phyloP scores from a whole-genome alignment of 2,888 invertebrate genomes.

The Gandaritis pyraliata region DNA sequence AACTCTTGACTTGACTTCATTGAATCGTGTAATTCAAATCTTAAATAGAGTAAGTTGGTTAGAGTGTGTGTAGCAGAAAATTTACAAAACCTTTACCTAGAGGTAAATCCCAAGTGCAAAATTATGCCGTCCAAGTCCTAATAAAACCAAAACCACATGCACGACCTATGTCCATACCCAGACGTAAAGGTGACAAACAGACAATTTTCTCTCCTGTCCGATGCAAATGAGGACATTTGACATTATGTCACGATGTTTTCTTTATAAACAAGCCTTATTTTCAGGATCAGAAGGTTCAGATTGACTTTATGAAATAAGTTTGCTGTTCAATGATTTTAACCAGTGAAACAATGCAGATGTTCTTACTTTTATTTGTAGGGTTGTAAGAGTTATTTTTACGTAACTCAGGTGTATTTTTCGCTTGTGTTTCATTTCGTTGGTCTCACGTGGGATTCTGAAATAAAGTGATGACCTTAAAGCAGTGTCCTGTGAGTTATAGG shows the following conservation, averaged over 20 bases:
- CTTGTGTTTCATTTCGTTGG: constrained; percentile 42
- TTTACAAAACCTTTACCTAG: neutral
- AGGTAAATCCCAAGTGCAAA: constrained; percentile 24
- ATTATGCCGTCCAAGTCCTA: constrained; percentile 25
- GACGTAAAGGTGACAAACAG: constrained; percentile 65
- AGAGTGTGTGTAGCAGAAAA: too few relatives aligned
- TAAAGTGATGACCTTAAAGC: constrained; percentile 69
- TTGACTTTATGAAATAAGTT: constrained; percentile 17
- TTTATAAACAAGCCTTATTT: constrained; percentile 32
- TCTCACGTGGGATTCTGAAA: constrained; percentile 65
- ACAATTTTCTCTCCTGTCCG: constrained; percentile 69
- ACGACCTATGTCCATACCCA: constrained; percentile 47
- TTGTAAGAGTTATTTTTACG: constrained; percentile 33
- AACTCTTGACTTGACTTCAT: too few relatives aligned
- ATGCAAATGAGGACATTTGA: constrained; percentile 71
- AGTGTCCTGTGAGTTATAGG: constrained; percentile 60
- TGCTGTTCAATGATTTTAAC: constrained; percentile 15
- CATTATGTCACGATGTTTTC: constrained; percentile 38
- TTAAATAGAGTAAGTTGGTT: too few relatives aligned
- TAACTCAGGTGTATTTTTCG: neutral
- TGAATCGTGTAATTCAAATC: too few relatives aligned
- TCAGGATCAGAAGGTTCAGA: constrained; percentile 27
- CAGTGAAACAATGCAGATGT: constrained; percentile 7
- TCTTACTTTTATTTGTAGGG: constrained; percentile 18
- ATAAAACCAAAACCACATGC: constrained; percentile 33